Conservation (phyloP, 2,113 vertebrate species). For the Scomber scombrus region DNA sequence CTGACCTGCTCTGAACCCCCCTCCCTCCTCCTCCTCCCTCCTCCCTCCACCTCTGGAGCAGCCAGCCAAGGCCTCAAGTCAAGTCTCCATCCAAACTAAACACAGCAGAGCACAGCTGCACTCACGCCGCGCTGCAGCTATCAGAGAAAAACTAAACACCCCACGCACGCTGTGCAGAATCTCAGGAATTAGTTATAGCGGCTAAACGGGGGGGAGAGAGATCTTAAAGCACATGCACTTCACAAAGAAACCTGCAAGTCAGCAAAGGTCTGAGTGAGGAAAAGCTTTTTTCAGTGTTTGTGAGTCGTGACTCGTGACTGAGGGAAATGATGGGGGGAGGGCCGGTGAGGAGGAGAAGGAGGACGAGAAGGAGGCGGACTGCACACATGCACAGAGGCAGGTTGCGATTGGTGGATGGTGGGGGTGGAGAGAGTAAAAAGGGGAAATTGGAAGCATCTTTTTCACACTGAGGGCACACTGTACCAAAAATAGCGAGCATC, state of each 20-base stretch:
- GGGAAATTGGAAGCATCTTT: constrained; percentile 75
- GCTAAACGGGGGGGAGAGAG: neutral
- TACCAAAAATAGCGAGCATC: constrained; percentile 54
- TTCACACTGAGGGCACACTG: constrained; percentile 52
- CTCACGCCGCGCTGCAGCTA: constrained; percentile 8
- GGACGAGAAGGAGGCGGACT: constrained; percentile 54
- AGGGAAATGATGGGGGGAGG: constrained; percentile 65
- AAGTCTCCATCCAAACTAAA: constrained; percentile 63
- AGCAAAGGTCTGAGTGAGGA: constrained; percentile 65
- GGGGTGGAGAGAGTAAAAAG: constrained; percentile 79
- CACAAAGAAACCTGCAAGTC: constrained; percentile 51
- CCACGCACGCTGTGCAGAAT: neutral
- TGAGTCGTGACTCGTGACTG: constrained; percentile 78
- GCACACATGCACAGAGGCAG: constrained; percentile 17
- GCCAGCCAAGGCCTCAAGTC: constrained; percentile 39
- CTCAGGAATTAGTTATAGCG: constrained; percentile 1
- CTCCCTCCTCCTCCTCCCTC: neutral
- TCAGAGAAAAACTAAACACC: constrained; percentile 25
- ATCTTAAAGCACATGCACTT: neutral
- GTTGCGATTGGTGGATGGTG: constrained; percentile 78
- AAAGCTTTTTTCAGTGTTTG: constrained; percentile 56
- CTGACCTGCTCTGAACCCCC: constrained; percentile 42
- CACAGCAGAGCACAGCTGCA: constrained; percentile 62
- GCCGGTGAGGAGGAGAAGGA: constrained; percentile 50
- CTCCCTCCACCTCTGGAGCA: constrained; percentile 58